Percentiles rank a stretch among this genome's conserved stretches.
phyloP scores from a whole-genome alignment of 1,140 invertebrate species.

The Bombus superbus region DNA sequence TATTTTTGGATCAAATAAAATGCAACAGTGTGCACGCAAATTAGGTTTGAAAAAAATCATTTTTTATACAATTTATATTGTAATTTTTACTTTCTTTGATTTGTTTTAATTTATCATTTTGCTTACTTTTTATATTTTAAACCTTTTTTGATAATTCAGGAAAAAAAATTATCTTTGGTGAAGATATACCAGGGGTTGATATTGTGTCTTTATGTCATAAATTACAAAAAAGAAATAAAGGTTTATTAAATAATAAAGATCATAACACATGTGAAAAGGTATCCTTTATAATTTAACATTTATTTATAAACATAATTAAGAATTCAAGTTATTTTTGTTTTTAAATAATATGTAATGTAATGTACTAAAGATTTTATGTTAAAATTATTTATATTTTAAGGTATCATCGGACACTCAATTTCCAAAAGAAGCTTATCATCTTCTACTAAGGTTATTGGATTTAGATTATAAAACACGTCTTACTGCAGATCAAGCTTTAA shows the following conservation, averaged over 20 bases:
- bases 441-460: slow-evolving; percentile 89
- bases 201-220: slow-evolving; percentile 76
- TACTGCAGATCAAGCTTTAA: slow-evolving; percentile 88
- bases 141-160: slow-evolving; percentile 70
- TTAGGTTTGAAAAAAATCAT: slow-evolving; percentile 84
- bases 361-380: slow-evolving; percentile 42
- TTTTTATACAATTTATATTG: slow-evolving; percentile 22
- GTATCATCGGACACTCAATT: slow-evolving; percentile 76
- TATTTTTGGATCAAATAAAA: slow-evolving; percentile 88
- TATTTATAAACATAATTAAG: slow-evolving; percentile 37
- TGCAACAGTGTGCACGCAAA: slow-evolving; percentile 87
- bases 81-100: slow-evolving; percentile 6
- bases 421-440: slow-evolving; percentile 88
- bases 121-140: slow-evolving; percentile 50
- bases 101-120: slow-evolving; percentile 39
- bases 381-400: slow-evolving; percentile 64
- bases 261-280: slow-evolving; percentile 67
- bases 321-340: not conserved
- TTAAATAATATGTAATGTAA: not conserved
- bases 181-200: slow-evolving; percentile 74
- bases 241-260: slow-evolving; percentile 50
- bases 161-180: slow-evolving; percentile 79
- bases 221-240: slow-evolving; percentile 73
- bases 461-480: slow-evolving; percentile 89
- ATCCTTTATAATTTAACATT: slow-evolving; percentile 65